Base-by-base conservation (phyloP, 1,140 invertebrate genomes). In the Musca domestica region DNA sequence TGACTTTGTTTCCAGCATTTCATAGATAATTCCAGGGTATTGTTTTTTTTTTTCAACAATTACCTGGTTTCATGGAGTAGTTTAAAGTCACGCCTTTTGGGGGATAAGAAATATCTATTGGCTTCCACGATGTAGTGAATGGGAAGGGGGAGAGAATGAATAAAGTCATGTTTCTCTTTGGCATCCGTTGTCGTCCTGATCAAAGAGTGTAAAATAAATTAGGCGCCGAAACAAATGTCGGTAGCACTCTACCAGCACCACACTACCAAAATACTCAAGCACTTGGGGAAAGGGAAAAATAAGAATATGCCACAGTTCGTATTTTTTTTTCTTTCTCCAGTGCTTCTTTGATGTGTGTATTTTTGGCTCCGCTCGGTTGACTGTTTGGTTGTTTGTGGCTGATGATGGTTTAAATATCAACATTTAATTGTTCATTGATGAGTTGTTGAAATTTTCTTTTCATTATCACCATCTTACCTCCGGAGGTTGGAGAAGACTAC, bases 391-490 rank as follows among this genome's bases (percentile, higher is more conserved):
- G 23, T 7, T 54, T 23, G 52, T 54, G 22, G 9, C 27, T 30
- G 27, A 30, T 54, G 52, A 22, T 54, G 15, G 34, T 30, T 49
- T 27, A 20, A 54, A 51, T 52, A 61, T 64, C 46, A 64, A 48
- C 25, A 64, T 27, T 79, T 78, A 79, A 79, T 79, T 70, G 77
- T 72, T 66, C 71, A 54, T 71, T 79, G 77, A 79, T 79, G 77
- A 79, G 77, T 79, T 79, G 77, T 77, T 79, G 75, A 79, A 79
- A 79, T 78, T 41, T 68, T 68, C 19, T 48, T 54, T 68, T 51
- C 34, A 30, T 49, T 49, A 15, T 49, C 19, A 15, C 3, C 14
- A 4, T 49, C 12, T n/a, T n/a, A 3, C 14, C 12, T 49, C 14
- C 3, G 3, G 48, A 2, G 19, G 19, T 15, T 49, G 4, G 27